Percentiles rank a stretch among this genome's conserved stretches.
Evolutionary conservation across 2,888 invertebrate species (phyloP).

Genomic region (Eumacrocentrus americanus): DNA sequence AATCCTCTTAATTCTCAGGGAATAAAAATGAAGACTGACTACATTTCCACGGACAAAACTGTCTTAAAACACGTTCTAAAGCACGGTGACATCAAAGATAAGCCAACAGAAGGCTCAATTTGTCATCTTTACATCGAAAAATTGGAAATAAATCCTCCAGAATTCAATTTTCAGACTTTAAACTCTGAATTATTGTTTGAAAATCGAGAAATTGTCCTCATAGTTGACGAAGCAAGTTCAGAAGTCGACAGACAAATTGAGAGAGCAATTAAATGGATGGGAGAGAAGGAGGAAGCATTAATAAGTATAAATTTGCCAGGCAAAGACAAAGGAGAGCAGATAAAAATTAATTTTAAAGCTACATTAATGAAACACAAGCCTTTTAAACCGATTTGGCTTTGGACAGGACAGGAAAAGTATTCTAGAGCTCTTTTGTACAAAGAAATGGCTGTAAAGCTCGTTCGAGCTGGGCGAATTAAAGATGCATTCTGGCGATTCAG

Average conservation of each 20-base stretch:
- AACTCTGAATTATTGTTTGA: slow-evolving; percentile 59
- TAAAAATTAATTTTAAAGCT: slow-evolving; percentile 61
- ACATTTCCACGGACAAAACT: slow-evolving; percentile 39
- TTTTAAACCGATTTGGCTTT: slow-evolving; percentile 65
- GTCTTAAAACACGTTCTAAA: slow-evolving; percentile 47
- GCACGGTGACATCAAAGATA: slow-evolving; percentile 40
- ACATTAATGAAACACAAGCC: slow-evolving; percentile 62
- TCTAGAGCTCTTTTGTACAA: slow-evolving; percentile 65
- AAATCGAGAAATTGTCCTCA: slow-evolving; percentile 35
- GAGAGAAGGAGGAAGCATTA: slow-evolving; percentile 61
- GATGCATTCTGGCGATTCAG: slow-evolving; percentile 79
- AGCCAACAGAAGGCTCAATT: slow-evolving; percentile 48
- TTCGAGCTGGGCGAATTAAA: slow-evolving; percentile 64
- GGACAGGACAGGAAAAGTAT: slow-evolving; percentile 66
- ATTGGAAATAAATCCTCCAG: slow-evolving; percentile 11
- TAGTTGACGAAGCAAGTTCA: slow-evolving; percentile 64
- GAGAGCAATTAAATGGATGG: slow-evolving; percentile 65
- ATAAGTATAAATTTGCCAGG: slow-evolving; percentile 47
- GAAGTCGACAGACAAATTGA: slow-evolving; percentile 66
- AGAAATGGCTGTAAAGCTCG: slow-evolving; percentile 69
- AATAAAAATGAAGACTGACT: slow-evolving; percentile 18
- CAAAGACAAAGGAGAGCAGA: slow-evolving; percentile 50
- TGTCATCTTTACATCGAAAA: slow-evolving; percentile 47
- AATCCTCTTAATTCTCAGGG: not conserved
- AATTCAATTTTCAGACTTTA: slow-evolving; percentile 50